Base-by-base conservation (phyloP, 2,888 invertebrate genomes). In the Neoascia interrupta region DNA sequence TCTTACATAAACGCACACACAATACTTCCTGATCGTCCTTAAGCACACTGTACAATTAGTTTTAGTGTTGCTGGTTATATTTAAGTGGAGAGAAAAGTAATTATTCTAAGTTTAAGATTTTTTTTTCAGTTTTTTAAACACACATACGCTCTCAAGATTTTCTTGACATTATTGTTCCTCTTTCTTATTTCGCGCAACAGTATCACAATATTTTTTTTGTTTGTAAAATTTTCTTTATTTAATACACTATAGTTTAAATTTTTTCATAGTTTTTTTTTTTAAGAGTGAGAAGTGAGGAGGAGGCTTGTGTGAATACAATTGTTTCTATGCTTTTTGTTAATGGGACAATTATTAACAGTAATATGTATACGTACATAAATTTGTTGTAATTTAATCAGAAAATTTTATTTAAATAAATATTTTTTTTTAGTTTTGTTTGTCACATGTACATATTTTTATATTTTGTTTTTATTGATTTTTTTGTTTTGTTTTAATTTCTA, bases 1-100 rank as follows among this genome's bases (percentile, higher is more conserved):
- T n/a, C n/a, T n/a, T n/a, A n/a, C n/a, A n/a, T n/a, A n/a, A n/a
- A n/a, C 34, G 60, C 63, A 64, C 60, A 70, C 58, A 70, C 64
- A 76, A 70, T 64, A 76, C 70, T 45, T 76, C 76, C 76, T 66
- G 70, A 70, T 76, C 58, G 76, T 76, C 70, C 34, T 64, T 60
- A 76, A 76, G 76, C 76, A 76, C 76, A 66, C 60, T 70, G 70
- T 70, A 76, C 64, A 70, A n/a, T n/a, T n/a, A n/a, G n/a, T n/a
- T n/a, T n/a, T n/a, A n/a, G n/a, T n/a, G n/a, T n/a, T n/a, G n/a
- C n/a, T n/a, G 58, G 37, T 64, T 53, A 61, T 26, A 31, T 6
- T 8, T n/a, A n/a, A n/a, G n/a, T n/a, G n/a, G n/a, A n/a, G n/a
- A n/a, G n/a, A n/a, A n/a, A n/a, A n/a, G 10, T 31, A 31, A 8